Conservation (phyloP, 1,140 invertebrate species). For the Euura lappo region DNA sequence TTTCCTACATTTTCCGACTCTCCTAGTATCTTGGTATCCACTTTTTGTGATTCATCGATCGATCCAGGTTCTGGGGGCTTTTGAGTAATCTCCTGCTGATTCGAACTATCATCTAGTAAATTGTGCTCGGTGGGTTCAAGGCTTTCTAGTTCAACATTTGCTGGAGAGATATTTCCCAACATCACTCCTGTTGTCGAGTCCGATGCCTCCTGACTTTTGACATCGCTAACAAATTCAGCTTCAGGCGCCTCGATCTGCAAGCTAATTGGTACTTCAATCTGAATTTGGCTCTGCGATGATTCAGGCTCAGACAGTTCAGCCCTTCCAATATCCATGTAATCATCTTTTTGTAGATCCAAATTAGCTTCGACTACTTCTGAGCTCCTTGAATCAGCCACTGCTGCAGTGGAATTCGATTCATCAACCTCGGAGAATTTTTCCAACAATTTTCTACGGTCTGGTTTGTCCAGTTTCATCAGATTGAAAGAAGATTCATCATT, state of each 20-base stretch:
- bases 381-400: not conserved
- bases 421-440: not conserved
- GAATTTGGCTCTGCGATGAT: not conserved
- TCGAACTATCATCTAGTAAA: not conserved
- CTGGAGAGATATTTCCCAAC: not conserved
- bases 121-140: not conserved
- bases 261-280: not conserved
- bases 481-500: not conserved
- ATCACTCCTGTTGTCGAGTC: not conserved
- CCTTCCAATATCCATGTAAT: not conserved
- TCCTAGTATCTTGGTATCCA: not conserved
- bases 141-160: not conserved
- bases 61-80: not conserved
- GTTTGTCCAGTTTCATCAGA: not conserved
- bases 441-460: not conserved
- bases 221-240: not conserved
- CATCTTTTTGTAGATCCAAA: not conserved
- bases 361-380: not conserved
- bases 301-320: not conserved
- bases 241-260: not conserved
- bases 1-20: not conserved
- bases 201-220: not conserved
- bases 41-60: not conserved
- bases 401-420: not conserved
- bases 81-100: not conserved